phyloP scores from a whole-genome alignment of 92 coral and sea anemone species.

The Desmophyllum pertusum region DNA sequence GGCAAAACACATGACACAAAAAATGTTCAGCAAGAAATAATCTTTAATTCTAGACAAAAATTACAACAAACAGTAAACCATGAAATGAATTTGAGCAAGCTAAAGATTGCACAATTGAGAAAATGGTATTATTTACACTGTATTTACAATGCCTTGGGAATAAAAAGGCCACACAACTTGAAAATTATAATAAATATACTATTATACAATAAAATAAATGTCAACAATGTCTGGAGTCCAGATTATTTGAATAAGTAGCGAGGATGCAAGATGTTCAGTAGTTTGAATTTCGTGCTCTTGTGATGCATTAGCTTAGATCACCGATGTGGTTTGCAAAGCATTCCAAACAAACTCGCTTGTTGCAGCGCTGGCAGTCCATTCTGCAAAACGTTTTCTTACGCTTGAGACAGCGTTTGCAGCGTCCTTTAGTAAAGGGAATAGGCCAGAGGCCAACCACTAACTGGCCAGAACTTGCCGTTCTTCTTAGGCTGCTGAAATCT shows the following conservation, averaged over 20 bases:
- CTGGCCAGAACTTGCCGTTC: conserved; percentile 32
- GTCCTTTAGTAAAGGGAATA: conserved; percentile 35
- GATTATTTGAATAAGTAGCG: background rate
- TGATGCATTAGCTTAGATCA: conserved; percentile 11
- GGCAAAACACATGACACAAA: background rate
- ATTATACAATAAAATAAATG: conserved; percentile 15
- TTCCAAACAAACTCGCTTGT: conserved; percentile 16
- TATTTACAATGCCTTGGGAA: background rate
- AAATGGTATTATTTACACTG: background rate
- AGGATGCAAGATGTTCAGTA: background rate
- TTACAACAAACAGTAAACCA: background rate
- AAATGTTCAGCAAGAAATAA: conserved; percentile 9
- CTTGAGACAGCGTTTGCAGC: conserved; percentile 32
- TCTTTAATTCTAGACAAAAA: conserved; percentile 7
- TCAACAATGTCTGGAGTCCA: conserved; percentile 17
- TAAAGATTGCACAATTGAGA: background rate
- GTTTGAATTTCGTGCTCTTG: conserved; percentile 29
- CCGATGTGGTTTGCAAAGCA: conserved; percentile 20
- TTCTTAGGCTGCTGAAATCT: conserved; percentile 24
- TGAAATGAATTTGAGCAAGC: background rate
- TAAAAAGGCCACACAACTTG: background rate
- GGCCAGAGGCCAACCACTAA: conserved; percentile 62
- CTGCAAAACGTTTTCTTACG: conserved; percentile 6
- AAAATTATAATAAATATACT: background rate
- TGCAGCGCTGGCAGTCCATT: conserved; percentile 39